Base-by-base conservation (phyloP, 2,113 vertebrate species). In the Neolamprologus kungweensis region DNA sequence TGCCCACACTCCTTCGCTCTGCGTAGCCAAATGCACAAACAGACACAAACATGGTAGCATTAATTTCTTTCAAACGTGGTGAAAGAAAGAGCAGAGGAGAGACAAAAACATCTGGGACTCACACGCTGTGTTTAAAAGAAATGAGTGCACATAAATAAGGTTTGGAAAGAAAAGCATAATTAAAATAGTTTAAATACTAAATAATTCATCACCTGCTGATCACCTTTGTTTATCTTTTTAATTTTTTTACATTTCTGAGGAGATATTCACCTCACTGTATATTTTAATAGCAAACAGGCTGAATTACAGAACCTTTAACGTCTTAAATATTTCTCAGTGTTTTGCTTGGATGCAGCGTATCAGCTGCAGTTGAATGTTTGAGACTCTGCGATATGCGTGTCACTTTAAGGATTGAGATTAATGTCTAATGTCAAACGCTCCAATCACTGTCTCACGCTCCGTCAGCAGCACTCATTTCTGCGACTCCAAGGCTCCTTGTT, bases 401-500 rank as follows among this genome's bases (percentile, higher is more conserved):
- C 84, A 26, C 78, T 5, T 4, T 53, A 63, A 47, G 17, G 21
- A 5, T 23, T 9, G 75, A 90, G 85, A 88, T 90, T 47, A 88
- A 35, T 60, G 83, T 86, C 54, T 71, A 55, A 80, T 23, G 82
- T 81, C 79, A 60, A 85, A 79, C 16, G 7, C 26, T 81, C 71
- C 73, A 89, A 71, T 92, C 85, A 31, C 78, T 54, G 85, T 82
- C 57, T 87, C 75, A 82, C 50, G 82, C 88, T 35, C 83, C 6
- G 55, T 85, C 84, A 35, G 47, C 78, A 10, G 2, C n/a, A 5
- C 80, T 86, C 55, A 21, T 50, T 40, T 51, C 33, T 60, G 82
- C 31, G 68, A 85, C 80, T 63, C 83, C 4, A 2, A 9, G 82
- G 47, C 80, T 89, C 87, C 75, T 83, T 65, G 31, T 21, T 81